A percentile compares a stretch with the other conserved stretches of the same genome.
phyloP scores from a whole-genome alignment of 2,888 invertebrate species.

The Isoperla grammatica region DNA sequence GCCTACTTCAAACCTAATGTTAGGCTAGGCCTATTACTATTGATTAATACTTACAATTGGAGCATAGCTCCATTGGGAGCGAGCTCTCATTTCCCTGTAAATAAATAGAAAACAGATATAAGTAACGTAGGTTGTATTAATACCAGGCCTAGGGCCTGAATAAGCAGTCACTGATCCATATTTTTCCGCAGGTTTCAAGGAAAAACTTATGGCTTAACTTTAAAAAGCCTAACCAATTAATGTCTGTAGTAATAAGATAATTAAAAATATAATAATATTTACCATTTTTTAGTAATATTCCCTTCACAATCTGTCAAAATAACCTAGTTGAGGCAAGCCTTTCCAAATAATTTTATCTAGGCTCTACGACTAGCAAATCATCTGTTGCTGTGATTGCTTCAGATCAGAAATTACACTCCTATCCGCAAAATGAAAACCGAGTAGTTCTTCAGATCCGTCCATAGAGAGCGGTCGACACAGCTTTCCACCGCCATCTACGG shows the following conservation, averaged over 20 bases:
- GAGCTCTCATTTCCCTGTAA: conserved; percentile 94
- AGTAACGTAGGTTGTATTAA: too few species aligned
- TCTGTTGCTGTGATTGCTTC: conserved; percentile 13
- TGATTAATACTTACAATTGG: conserved; percentile 72
- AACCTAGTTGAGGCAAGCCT: neutral
- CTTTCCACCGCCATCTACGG: too few species aligned
- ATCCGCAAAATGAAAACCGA: neutral
- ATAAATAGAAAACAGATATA: conserved; percentile 24
- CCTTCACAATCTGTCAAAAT: neutral
- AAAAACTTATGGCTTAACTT: too few species aligned
- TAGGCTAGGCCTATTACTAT: too few species aligned
- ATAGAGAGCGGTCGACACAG: conserved; percentile 36
- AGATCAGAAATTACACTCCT: neutral
- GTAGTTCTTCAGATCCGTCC: neutral
- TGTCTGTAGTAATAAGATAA: neutral
- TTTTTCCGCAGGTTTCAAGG: too few species aligned
- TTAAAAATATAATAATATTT: neutral
- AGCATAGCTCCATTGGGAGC: conserved; percentile 94
- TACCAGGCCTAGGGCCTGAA: too few species aligned
- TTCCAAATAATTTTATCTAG: conserved; percentile 13
- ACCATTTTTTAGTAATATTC: conserved; percentile 6
- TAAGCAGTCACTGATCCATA: too few species aligned
- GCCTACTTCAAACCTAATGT: too few species aligned
- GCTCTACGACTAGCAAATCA: conserved; percentile 10
- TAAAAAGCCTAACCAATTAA: too few species aligned